Base-by-base conservation (phyloP, 2,888 invertebrate species). In the Tyria jacobaeae region DNA sequence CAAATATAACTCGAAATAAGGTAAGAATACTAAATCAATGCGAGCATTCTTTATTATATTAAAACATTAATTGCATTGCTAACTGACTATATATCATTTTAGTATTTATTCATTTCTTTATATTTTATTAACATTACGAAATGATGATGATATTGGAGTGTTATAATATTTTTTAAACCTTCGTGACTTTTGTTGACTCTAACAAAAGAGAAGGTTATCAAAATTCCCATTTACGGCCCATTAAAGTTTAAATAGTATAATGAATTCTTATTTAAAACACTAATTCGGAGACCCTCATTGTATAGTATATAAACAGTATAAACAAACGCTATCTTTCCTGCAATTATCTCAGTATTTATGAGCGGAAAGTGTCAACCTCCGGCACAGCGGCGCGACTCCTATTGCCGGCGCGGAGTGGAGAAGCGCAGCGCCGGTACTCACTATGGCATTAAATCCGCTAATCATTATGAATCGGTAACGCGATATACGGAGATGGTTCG, bases 301-400 rank as follows among this genome's bases (percentile, higher is more conserved):
- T 76, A 80, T 76, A 75, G 71, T 74, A 67, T 76, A 77, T 82
- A 80, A 83, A 78, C 83, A 71, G 73, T 79, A 88, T 85, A 87
- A 88, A 85, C 78, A 84, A 84, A 68, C 80, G 76, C 69, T 88
- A 88, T 89, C 86, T 85, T 84, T 83, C 84, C 81, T 82, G 83
- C 85, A 89, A 89, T 89, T 89, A 89, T 88, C 83, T 79, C 76
- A 75, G 76, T 88, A 85, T 88, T 89, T 87, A 88, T 81, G 85
- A 73, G 76, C 83, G 85, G 84, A 82, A 88, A 87, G 76, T 86
- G 85, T 84, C 87, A 82, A 87, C 83, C 82, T 82, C 84, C 82
- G 85, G 83, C 54, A 69, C 81, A 80, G 76, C 79, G 75, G 72
- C 60, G 69, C 66, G 71, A 70, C 78, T 73, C 71, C 64, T 71